Conservation (phyloP, 2,797 vertebrate species). For the Simalia tracyae region DNA sequence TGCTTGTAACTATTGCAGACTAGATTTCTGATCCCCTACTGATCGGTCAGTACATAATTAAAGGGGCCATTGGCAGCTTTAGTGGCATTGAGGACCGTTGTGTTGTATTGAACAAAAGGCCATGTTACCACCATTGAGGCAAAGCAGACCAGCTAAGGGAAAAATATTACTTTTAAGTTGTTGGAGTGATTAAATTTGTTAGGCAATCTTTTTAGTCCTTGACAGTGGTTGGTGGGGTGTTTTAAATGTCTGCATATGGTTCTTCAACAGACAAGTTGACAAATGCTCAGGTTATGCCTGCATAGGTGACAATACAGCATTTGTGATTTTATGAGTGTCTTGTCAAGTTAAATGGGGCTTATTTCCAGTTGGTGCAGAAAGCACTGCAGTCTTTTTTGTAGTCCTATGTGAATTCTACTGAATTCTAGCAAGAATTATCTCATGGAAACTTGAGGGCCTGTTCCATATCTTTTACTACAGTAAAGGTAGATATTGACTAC, state of each 20-base stretch:
- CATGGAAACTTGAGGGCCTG: background rate
- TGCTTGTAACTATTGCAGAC: background rate
- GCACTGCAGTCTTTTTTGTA: background rate
- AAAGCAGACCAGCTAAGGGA: background rate
- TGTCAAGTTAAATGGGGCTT: background rate
- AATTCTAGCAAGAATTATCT: background rate
- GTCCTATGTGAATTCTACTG: background rate
- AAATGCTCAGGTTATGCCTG: background rate
- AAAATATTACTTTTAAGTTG: background rate
- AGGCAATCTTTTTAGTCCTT: background rate
- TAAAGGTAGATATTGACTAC: background rate
- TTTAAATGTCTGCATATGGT: background rate
- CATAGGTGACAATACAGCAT: background rate
- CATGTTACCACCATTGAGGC: background rate
- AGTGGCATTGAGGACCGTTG: background rate
- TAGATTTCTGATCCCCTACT: background rate
- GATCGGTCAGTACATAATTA: background rate
- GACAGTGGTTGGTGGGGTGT: background rate
- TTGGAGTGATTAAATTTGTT: background rate
- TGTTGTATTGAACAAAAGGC: background rate
- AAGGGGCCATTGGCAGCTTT: background rate
- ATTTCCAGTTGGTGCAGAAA: background rate
- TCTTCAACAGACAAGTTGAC: background rate
- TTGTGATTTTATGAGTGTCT: background rate
- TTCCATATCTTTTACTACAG: background rate